A percentile compares a stretch with the other conserved stretches of the same genome.
Conservation (phyloP, 2,888 invertebrate genomes). For the Amblyjoppa fuscipennis region DNA sequence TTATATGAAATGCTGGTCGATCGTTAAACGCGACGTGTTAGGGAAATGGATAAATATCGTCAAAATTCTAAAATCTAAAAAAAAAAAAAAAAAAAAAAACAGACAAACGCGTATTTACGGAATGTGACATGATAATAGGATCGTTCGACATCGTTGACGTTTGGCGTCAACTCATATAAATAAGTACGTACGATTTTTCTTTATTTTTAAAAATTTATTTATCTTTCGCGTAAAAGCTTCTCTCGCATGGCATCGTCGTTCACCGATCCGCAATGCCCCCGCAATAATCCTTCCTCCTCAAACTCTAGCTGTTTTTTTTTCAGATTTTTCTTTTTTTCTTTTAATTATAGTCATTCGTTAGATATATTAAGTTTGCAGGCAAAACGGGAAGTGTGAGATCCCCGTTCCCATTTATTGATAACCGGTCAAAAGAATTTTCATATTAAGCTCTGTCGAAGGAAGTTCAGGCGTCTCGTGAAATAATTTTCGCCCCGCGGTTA, state of each 20-base stretch:
- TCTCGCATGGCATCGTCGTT: constrained; percentile 76
- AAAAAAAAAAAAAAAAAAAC: constrained; percentile 27
- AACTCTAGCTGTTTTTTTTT: constrained; percentile 58
- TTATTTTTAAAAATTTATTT: constrained; percentile 38
- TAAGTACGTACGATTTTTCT: constrained; percentile 61
- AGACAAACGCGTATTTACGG: constrained; percentile 70
- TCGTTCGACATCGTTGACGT: constrained; percentile 51
- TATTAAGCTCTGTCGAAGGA: constrained; percentile 28
- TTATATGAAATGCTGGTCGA: constrained; percentile 52
- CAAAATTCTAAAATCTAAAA: constrained; percentile 51
- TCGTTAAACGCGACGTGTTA: constrained; percentile 31
- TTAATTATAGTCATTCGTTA: constrained; percentile 70
- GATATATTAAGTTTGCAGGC: constrained; percentile 48
- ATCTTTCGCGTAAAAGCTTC: constrained; percentile 50
- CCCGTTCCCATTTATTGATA: constrained; percentile 34
- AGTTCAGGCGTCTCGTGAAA: constrained; percentile 17
- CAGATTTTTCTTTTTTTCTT: constrained; percentile 32
- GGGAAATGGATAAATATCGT: constrained; percentile 27
- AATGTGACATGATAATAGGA: constrained; percentile 71
- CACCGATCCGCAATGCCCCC: constrained; percentile 78
- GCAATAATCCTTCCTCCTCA: background rate
- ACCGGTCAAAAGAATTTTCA: constrained; percentile 20
- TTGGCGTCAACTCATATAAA: constrained; percentile 27
- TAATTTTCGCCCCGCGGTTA: background rate
- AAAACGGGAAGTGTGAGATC: constrained; percentile 33